Conservation (phyloP, 1,140 invertebrate species). For the Homalodisca vitripennis region DNA sequence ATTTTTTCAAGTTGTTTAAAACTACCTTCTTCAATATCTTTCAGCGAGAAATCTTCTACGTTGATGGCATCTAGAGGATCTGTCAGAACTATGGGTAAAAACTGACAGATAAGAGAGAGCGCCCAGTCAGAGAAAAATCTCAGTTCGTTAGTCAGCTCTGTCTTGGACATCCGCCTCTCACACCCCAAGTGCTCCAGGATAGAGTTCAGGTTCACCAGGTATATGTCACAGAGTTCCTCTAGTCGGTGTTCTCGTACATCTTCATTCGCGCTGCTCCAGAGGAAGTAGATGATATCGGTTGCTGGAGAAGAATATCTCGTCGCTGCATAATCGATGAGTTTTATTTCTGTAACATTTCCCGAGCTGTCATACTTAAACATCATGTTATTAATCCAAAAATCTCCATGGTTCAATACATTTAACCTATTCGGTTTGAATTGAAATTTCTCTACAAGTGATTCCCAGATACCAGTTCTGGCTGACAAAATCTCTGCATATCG, state of each 20-base stretch:
- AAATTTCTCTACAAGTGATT: background rate
- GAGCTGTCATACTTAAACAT: background rate
- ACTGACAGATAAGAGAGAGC: background rate
- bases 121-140: background rate
- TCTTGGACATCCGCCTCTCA: background rate
- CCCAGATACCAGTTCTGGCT: background rate
- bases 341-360: background rate
- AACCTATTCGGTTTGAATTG: background rate
- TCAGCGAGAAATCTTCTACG: background rate
- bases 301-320: background rate
- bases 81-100: background rate
- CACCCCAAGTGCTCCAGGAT: background rate
- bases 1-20: too few species aligned
- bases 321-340: background rate
- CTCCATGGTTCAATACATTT: background rate
- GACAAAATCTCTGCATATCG: background rate
- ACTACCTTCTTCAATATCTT: too few species aligned
- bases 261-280: background rate
- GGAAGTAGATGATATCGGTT: background rate
- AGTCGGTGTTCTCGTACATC: background rate
- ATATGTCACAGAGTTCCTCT: background rate
- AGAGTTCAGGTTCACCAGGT: background rate
- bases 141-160: background rate
- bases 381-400: background rate
- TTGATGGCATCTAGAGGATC: background rate